Conservation (phyloP, 1,140 invertebrate genomes). For the Drosophila yakuba region DNA sequence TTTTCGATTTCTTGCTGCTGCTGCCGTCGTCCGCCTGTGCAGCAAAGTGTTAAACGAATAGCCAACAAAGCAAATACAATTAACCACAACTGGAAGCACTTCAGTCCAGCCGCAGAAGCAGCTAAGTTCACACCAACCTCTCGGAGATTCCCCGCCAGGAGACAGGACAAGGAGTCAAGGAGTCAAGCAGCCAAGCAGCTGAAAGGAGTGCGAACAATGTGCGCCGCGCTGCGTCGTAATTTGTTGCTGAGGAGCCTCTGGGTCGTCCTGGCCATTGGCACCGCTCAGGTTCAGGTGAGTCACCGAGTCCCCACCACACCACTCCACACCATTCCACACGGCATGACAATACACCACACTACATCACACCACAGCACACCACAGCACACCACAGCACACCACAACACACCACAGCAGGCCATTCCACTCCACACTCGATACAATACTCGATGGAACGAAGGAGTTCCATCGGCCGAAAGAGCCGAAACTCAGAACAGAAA, state of each 20-base stretch:
- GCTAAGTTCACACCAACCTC: constrained; percentile 4
- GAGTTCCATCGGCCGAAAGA: constrained; percentile 34
- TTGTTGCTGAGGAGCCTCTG: constrained; percentile 76
- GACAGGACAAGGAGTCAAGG: constrained; percentile 10
- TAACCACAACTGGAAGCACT: constrained; percentile 10
- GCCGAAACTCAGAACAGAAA: constrained; percentile 42
- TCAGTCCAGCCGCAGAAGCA: neutral
- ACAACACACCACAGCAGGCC: neutral
- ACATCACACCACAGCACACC: neutral
- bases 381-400: neutral
- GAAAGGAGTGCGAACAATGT: constrained; percentile 65
- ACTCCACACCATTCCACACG: constrained; percentile 4
- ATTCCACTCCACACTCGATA: constrained; percentile 5
- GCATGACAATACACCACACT: constrained; percentile 1
- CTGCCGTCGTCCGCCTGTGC: constrained; percentile 16
- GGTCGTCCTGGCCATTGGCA: constrained; percentile 70
- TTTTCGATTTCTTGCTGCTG: constrained; percentile 39
- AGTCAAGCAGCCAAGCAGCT: constrained; percentile 6
- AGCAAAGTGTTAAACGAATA: constrained; percentile 53
- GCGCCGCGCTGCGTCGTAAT: constrained; percentile 75
- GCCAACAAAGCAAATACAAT: constrained; percentile 40
- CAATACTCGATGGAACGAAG: constrained; percentile 29
- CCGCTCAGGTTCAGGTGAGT: constrained; percentile 78
- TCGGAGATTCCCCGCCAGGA: constrained; percentile 9
- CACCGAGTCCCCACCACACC: constrained; percentile 36